Conservation (phyloP, 2,797 vertebrate species). For the Limosa lapponica region DNA sequence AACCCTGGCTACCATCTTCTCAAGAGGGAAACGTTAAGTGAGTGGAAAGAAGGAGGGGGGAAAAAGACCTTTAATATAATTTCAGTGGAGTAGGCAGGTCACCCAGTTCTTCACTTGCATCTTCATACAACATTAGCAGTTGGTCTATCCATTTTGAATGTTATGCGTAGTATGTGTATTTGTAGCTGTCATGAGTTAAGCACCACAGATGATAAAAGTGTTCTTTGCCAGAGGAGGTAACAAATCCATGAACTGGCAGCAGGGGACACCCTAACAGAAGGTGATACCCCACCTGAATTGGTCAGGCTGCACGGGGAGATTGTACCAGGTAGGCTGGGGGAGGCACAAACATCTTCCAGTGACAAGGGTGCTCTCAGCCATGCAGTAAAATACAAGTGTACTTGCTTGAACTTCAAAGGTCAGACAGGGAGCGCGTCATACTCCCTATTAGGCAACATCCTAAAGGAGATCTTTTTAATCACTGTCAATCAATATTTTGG, state of each 20-base stretch:
- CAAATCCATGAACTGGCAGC: background rate
- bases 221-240: background rate
- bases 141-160: background rate
- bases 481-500: background rate
- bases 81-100: background rate
- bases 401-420: background rate
- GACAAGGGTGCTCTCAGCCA: background rate
- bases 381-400: background rate
- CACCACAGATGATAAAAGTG: fast-evolving
- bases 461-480: background rate
- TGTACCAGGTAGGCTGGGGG: background rate
- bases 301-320: background rate
- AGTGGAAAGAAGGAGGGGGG: background rate
- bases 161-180: fast-evolving
- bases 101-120: background rate
- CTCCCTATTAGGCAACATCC: background rate
- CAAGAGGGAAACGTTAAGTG: background rate
- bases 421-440: background rate
- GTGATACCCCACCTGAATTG: background rate
- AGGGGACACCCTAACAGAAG: background rate
- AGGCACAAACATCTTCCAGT: background rate
- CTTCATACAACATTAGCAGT: background rate
- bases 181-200: background rate
- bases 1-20: background rate
- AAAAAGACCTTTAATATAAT: background rate